These are phyloP conservation scores for Cephus pygmeus DNA, from an alignment of 2,888 invertebrate genomes.

Conservation along the genomic window DNA sequence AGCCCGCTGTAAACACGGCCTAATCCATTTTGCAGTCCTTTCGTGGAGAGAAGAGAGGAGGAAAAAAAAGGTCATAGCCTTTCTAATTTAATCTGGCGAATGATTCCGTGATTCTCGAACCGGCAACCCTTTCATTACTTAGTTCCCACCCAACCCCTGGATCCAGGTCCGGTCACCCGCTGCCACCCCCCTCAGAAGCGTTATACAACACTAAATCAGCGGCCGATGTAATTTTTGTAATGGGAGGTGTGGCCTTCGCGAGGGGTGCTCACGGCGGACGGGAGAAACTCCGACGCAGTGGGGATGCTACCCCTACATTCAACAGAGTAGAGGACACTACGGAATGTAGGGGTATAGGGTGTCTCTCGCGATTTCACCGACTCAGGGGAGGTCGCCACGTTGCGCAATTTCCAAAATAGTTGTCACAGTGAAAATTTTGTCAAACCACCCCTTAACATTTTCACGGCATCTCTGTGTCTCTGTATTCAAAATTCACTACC, in stretches of 20 bases:
- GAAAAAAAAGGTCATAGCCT: constrained; percentile 58
- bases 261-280: constrained; percentile 36
- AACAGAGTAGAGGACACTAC: background rate
- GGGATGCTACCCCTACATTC: constrained; percentile 28
- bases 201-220: constrained; percentile 65
- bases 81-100: constrained; percentile 66
- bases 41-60: constrained; percentile 13
- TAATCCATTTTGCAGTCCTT: constrained; percentile 51
- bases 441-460: background rate
- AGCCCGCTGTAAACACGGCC: constrained; percentile 44
- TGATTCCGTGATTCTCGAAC: constrained; percentile 65
- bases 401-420: background rate
- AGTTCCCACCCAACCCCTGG: constrained; percentile 47
- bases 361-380: constrained; percentile 7
- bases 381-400: background rate
- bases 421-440: background rate
- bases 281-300: constrained; percentile 34
- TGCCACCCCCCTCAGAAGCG: constrained; percentile 46
- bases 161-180: constrained; percentile 28
- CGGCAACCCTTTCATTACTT: constrained; percentile 66
- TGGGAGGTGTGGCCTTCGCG: constrained; percentile 65
- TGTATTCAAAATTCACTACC: background rate
- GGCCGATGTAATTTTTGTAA: constrained; percentile 66
- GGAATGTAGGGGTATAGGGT: constrained; percentile 22
- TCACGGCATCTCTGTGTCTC: background rate